Percentiles rank a stretch among this genome's conserved stretches.
phyloP scores from a whole-genome alignment of 1,140 invertebrate genomes.

The Leptestheria dahalacensis region DNA sequence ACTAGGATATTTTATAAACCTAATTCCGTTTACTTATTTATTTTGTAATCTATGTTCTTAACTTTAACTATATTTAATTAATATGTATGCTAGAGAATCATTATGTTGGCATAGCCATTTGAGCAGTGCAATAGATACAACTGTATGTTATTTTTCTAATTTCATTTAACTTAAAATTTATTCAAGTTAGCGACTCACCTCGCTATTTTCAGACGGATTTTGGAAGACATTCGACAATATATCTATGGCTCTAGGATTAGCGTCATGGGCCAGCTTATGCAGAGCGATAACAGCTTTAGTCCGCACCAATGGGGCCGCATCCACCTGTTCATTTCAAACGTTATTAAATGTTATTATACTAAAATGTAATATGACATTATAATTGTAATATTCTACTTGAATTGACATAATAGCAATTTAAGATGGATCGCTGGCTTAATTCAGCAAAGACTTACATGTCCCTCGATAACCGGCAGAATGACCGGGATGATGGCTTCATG shows the following conservation, averaged over 20 bases:
- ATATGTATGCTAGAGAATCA: no score
- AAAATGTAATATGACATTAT: not conserved
- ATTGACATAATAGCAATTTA: not conserved
- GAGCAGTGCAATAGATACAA: not conserved
- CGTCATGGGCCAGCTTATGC: constrained; percentile 13
- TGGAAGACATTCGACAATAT: constrained; percentile 1
- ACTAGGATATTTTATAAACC: no score
- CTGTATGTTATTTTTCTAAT: not conserved
- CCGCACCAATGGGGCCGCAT: constrained; percentile 15
- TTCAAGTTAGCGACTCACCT: not conserved
- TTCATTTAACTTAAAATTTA: not conserved
- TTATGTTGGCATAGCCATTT: no score
- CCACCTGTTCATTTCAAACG: constrained; percentile 2
- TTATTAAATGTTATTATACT: not conserved
- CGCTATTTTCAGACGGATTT: constrained; percentile 2
- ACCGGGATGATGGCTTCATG: constrained; percentile 17
- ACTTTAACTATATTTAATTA: not conserved
- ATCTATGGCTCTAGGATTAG: not conserved
- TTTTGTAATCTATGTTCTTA: no score
- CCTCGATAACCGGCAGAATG: constrained; percentile 20
- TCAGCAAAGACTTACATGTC: constrained; percentile 11
- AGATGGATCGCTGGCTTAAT: not conserved
- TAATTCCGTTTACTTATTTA: no score
- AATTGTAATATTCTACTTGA: constrained; percentile 5
- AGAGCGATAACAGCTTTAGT: constrained; percentile 19